Evolutionary conservation across 2,888 invertebrate species (phyloP), one percentile per base, ranked within the genome.

Genomic region (Marronus borbonicus): DNA sequence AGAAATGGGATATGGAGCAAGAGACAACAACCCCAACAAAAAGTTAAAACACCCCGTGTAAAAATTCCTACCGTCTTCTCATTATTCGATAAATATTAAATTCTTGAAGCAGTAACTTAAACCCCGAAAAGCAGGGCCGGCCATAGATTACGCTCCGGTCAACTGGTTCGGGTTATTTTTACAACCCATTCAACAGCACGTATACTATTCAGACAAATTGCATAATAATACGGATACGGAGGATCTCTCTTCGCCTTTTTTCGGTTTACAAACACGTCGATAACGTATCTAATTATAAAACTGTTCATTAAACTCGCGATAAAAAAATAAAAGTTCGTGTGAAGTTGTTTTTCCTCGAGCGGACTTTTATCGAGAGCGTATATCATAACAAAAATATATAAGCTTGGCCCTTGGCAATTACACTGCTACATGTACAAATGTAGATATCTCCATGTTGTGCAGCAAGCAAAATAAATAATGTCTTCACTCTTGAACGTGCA

Each of bases 171-270:
- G 3, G 5, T n/a, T 50, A 50, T 50, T 50, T 50, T 50, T 50
- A 50, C 0, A 50, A 5, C 14, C 12, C 50, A 50, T 50, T 14
- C 50, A 50, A 31, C 5, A 31, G 5, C n/a, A 50, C 50, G n/a
- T 50, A 50, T 50, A 50, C 12, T 12, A 65, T 39, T 31, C 65
- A 17, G 44, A 3, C 17, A 39, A 14, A 66, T 66, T 66, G 65
- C 65, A 66, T 66, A 66, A 64, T 66, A 66, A 66, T 66, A 66
- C 65, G 65, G 65, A 66, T 66, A 66, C 44, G 44, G n/a, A 66
- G 65, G 3, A 52, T 17, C 4, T 17, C n/a, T 52, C 17, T 52
- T 52, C n/a, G n/a, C 10, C 7, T 31, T 64, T 31, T 64, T 64
- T 64, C 28, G 28, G 64, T 39, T 14, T 44, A 39, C 36, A 39